Evolutionary conservation across 2,888 invertebrate genomes (phyloP), one percentile per base, ranked within the genome.

Genomic region (Acrocera orbiculus): DNA sequence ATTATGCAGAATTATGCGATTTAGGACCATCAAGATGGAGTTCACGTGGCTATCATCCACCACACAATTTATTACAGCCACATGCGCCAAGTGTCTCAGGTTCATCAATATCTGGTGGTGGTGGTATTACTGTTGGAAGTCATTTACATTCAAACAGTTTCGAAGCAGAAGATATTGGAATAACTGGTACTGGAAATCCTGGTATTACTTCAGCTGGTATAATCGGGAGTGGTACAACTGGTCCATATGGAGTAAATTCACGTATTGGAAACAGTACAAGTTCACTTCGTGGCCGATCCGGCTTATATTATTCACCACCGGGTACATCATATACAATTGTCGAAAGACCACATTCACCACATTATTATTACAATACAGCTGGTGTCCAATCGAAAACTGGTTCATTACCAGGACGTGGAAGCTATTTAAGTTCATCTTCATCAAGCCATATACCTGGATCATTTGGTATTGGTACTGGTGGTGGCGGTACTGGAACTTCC

Each of bases 251-350:
- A 25, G 47, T 50, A 27, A 46, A 49, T 39, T 42, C 52, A 32
- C 47, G 52, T 26, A 56, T 60, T 33, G 59, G 53, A 42, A 60
- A 57, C 40, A 59, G 63, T 42, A 63, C 63, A 8, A 60, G 54
- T 43, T 60, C 60, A 31, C 44, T 60, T 35, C 62, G 75, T 46
- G 65, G 67, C 46, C 65, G 72, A 32, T 69, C 78, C 44, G 73
- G 79, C 43, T 65, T 76, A 42, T 85, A 85, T 62, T 85, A 83
- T 61, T 85, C 83, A 43, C 85, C 85, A 36, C 85, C 85, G 17
- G 85, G 85, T 41, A 85, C 85, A 44, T 82, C 81, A 37, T 85
- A 85, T 62, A 85, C 85, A 51, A 85, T 85, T 58, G 76, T 85
- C 50, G 85, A 85, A 62, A 66, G 82, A 42, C 75, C 75, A 48